A percentile compares a stretch with the other conserved stretches of the same genome.
Conservation (phyloP, 1,140 invertebrate species). For the Adoxophyes honmai region DNA sequence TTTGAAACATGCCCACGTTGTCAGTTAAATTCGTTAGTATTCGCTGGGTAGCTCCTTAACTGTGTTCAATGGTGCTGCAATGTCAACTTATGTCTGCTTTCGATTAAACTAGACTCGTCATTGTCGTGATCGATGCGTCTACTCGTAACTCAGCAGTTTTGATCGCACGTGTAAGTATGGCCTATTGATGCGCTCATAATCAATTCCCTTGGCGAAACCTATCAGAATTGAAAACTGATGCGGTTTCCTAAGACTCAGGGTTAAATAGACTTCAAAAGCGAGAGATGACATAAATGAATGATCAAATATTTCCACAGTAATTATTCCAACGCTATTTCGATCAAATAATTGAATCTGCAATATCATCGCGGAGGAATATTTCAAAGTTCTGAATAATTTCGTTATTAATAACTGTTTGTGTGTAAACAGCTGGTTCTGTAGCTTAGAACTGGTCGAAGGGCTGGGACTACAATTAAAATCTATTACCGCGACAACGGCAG, state of each 20-base stretch:
- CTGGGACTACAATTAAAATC: constrained; percentile 61
- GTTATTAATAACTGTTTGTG: constrained; percentile 7
- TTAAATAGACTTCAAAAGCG: too few relatives aligned
- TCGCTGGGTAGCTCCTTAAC: too few relatives aligned
- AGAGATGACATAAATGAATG: too few relatives aligned
- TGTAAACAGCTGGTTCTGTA: constrained; percentile 34
- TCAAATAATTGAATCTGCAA: constrained; percentile 12
- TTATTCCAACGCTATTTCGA: not conserved
- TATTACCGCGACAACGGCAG: constrained; percentile 59
- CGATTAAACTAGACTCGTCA: constrained; percentile 1
- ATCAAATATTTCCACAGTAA: too few relatives aligned
- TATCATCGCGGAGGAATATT: not conserved
- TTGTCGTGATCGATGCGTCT: constrained; percentile 55
- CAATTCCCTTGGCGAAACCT: too few relatives aligned
- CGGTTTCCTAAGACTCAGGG: too few relatives aligned
- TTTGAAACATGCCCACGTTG: too few relatives aligned
- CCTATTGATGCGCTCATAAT: too few relatives aligned
- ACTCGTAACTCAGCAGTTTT: constrained; percentile 68
- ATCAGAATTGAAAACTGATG: too few relatives aligned
- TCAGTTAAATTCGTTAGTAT: too few relatives aligned
- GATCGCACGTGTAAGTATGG: constrained; percentile 37
- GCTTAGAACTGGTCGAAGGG: constrained; percentile 34
- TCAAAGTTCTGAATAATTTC: constrained; percentile 8
- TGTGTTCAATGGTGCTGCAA: too few relatives aligned
- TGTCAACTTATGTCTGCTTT: constrained; percentile 14